These are phyloP conservation scores for Sisyra nigra DNA, from an alignment of 2,888 invertebrate species.

Conservation along the genomic window DNA sequence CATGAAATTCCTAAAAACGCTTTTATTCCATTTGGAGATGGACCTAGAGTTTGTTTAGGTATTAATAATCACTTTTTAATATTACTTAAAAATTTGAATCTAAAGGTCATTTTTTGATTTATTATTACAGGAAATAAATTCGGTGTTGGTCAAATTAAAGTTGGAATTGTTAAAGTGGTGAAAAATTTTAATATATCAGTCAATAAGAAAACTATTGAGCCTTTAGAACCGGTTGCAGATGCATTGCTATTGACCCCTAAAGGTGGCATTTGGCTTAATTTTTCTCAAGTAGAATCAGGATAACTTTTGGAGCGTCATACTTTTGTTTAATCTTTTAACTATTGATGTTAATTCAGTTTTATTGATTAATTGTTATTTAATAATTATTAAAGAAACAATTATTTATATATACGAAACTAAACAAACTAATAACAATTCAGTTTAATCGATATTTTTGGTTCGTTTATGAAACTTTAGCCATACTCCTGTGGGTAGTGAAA, in stretches of 20 bases:
- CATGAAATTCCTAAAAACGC: conserved; percentile 1
- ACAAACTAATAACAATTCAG: too few species aligned
- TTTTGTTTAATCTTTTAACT: too few species aligned
- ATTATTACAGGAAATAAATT: not conserved
- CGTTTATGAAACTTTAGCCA: too few species aligned
- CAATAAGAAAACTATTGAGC: conserved; percentile 18
- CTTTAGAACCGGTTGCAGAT: conserved; percentile 14
- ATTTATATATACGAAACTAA: too few species aligned
- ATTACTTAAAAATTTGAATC: not conserved
- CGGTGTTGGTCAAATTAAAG: conserved; percentile 17
- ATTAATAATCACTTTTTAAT: not conserved
- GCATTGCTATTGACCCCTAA: conserved; percentile 16
- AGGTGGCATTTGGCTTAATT: conserved; percentile 12
- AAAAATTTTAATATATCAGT: conserved; percentile 16
- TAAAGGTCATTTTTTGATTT: not conserved
- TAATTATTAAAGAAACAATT: too few species aligned
- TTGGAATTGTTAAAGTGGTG: conserved; percentile 19
- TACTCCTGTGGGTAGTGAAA: too few species aligned
- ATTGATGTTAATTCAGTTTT: too few species aligned
- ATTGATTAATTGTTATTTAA: too few species aligned
- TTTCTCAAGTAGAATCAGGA: too few species aligned
- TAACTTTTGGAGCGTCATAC: too few species aligned
- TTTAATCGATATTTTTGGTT: too few species aligned
- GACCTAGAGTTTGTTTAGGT: conserved; percentile 4
- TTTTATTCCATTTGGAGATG: conserved; percentile 3